Base-by-base conservation (phyloP, 2,888 invertebrate genomes). In the Steromphala cineraria region DNA sequence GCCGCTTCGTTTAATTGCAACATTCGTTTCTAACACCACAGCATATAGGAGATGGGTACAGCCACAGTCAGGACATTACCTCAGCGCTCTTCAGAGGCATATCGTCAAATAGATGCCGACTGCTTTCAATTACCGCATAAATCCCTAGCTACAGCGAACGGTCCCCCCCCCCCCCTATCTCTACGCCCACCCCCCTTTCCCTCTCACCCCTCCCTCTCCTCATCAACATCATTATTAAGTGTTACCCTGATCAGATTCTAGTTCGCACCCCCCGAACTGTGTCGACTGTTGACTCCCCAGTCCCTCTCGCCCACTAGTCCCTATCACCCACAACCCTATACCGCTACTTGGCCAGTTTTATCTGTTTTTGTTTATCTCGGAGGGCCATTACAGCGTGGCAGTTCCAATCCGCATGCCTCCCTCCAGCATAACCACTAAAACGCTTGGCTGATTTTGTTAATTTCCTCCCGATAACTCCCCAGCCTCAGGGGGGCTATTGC, bases 401-500 rank as follows among this genome's bases (percentile, higher is more conserved):
- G 24, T 62, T 13, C 46, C 46, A 46, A 46, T 62, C 15, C 36
- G 71, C 2, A 31, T 40, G 10, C 15, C 36, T 19, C 71, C 71
- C n/a, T 19, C 17, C 31, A 71, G 71, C 71, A n/a, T 19, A 71
- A 71, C 28, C 71, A 71, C 71, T 71, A 71, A 71, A 71, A 71
- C 71, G 71, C 71, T 71, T 71, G 31, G 19, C 36, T 71, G 71
- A 40, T 71, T 71, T 36, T 71, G 71, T 36, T 71, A 71, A 71
- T 71, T 36, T 71, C 40, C 71, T 71, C 36, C 40, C 71, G 71
- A 36, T 71, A 31, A 36, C 36, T 71, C 36, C 19, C 71, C 71
- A 17, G 71, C 28, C 36, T 10, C 15, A 19, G 36, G 71, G 36
- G 28, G n/a, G 15, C n/a, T 71, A 71, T 71, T 71, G 36, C 36